These are phyloP conservation scores for Serripes groenlandicus DNA, from an alignment of 2,888 invertebrate species.

Conservation along the genomic window DNA sequence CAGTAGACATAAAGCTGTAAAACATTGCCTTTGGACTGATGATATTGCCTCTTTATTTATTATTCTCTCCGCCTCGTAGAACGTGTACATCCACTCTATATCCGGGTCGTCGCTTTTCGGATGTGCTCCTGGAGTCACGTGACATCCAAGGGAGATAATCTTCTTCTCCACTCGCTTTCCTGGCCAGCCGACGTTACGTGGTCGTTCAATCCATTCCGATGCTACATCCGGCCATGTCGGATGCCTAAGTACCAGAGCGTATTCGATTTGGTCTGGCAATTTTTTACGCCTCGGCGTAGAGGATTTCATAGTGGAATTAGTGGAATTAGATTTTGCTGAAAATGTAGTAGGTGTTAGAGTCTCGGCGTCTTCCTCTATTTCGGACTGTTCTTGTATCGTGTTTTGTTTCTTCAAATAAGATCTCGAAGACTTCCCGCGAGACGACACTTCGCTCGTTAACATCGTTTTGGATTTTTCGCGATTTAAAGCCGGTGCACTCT, in stretches of 20 bases:
- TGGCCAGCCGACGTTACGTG: slow-evolving; percentile 71
- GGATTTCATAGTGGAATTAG: too few relatives aligned
- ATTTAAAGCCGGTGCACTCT: slow-evolving; percentile 61
- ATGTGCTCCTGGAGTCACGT: slow-evolving; percentile 70
- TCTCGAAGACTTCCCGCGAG: slow-evolving; percentile 58
- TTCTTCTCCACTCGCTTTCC: slow-evolving; percentile 67
- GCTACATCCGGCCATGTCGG: slow-evolving; percentile 72
- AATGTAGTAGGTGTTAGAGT: slow-evolving; percentile 52
- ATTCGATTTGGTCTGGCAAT: slow-evolving; percentile 63
- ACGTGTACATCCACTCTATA: slow-evolving; percentile 74
- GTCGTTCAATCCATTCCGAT: slow-evolving; percentile 66
- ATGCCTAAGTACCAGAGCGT: slow-evolving; percentile 67
- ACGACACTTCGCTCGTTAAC: slow-evolving; percentile 54
- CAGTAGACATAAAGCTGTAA: slow-evolving; percentile 68
- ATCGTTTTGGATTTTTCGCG: slow-evolving; percentile 59
- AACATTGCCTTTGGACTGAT: slow-evolving; percentile 72
- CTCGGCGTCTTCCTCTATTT: slow-evolving; percentile 58
- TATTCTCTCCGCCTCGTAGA: slow-evolving; percentile 70
- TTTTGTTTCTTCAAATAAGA: slow-evolving; percentile 58
- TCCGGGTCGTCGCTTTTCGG: slow-evolving; percentile 66
- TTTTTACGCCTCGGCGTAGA: slow-evolving; percentile 50
- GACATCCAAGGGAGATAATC: slow-evolving; percentile 65
- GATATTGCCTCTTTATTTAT: slow-evolving; percentile 71
- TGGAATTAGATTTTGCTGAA: slow-evolving; percentile 18
- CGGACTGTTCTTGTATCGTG: slow-evolving; percentile 43